phyloP scores from a whole-genome alignment of 2,888 invertebrate species.

The Catocala fraxini region DNA sequence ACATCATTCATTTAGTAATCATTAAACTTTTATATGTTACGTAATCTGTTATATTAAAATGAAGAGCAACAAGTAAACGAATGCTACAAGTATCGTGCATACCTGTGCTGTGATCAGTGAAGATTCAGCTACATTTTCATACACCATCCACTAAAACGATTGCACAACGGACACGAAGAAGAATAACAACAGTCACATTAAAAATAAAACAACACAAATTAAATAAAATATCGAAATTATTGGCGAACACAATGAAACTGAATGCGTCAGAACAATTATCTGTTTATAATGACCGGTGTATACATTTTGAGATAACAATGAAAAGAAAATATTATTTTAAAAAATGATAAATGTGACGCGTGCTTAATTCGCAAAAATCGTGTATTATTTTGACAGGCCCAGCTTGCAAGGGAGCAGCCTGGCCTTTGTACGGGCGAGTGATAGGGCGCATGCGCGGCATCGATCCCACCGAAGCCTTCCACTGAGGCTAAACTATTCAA shows the following conservation, averaged over 20 bases:
- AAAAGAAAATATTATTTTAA: slow-evolving; percentile 21
- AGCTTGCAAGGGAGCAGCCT: slow-evolving; percentile 69
- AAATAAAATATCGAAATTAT: slow-evolving; percentile 36
- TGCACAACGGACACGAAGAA: slow-evolving; percentile 57
- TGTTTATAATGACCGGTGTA: background rate
- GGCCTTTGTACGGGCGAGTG: slow-evolving; percentile 75
- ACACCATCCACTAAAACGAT: slow-evolving; percentile 60
- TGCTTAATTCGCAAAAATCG: slow-evolving; percentile 66
- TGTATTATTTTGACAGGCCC: slow-evolving; percentile 80
- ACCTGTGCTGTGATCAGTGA: slow-evolving; percentile 44
- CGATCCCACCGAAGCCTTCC: slow-evolving; percentile 74
- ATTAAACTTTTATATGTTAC: slow-evolving; percentile 70
- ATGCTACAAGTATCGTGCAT: slow-evolving; percentile 71
- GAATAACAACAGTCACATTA: slow-evolving; percentile 58
- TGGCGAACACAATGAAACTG: no score
- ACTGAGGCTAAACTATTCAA: slow-evolving; percentile 49
- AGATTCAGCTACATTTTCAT: slow-evolving; percentile 73
- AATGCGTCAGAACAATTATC: background rate
- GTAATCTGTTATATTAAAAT: slow-evolving; percentile 68
- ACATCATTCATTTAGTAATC: slow-evolving; percentile 14
- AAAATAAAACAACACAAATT: slow-evolving; percentile 42
- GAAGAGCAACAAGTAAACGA: slow-evolving; percentile 79
- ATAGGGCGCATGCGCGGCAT: slow-evolving; percentile 76
- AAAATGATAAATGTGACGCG: slow-evolving; percentile 47
- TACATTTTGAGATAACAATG: slow-evolving; percentile 1